Base-by-base conservation (phyloP, 2,888 invertebrate genomes). In the Cryptocephalus moraei region DNA sequence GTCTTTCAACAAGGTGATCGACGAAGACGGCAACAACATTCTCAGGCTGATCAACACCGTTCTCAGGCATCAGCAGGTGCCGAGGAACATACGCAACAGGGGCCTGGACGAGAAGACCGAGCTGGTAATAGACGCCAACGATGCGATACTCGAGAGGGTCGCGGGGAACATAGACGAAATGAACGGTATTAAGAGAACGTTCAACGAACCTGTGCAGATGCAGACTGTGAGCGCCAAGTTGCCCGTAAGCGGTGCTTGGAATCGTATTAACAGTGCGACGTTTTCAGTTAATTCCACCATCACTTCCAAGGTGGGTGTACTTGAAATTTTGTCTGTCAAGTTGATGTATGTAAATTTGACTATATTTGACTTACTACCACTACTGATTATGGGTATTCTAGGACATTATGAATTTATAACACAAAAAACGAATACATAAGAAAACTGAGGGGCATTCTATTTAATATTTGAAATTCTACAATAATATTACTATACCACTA, bases 41-140 rank as follows among this genome's bases (percentile, higher is more conserved):
- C 66, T 86, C 34, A 75, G 74, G 56, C 61, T 79, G 58, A 76
- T 80, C 64, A 74, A 80, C 56, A 64, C 74, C 62, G 68, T 79
- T 57, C 57, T 84, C 53, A 67, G 73, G 55, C 67, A 73, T 49
- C 75, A 79, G 51, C 76, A 79, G 33, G 64, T 80, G 10, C 71
- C 73, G 42, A 76, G 75, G 9, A 80, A 77, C 51, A 75, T 84
- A 49, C 71, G 70, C 52, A 70, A 70, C 33, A 67, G 78, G 22
- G 77, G 78, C 48, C 55, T 73, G 1, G 82, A 84, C 43, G 83
- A 84, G 54, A 79, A 82, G 63, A 80, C 83, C 58, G 92, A 93
- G 51, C 75, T 86, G 57, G 64, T 94, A 9, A 73, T 84, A 31
- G 91, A 92, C 60, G 81, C 82, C 10, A 93, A 91, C 71, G 93